These are phyloP conservation scores for Eupithecia tripunctaria DNA, from an alignment of 2,888 invertebrate genomes.

Conservation along the genomic window DNA sequence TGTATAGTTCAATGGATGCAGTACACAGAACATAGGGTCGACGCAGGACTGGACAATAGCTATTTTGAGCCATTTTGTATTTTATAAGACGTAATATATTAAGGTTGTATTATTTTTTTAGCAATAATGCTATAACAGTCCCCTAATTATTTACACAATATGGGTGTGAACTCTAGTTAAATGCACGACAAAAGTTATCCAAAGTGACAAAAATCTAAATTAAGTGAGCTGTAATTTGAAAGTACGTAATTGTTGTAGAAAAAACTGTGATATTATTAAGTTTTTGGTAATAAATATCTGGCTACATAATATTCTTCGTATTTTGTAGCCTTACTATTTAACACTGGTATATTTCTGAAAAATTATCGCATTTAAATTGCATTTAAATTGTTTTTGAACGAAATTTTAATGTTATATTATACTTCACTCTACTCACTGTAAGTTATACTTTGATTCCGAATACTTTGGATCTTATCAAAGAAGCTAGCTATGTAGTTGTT, in stretches of 20 bases:
- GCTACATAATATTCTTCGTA: conserved; percentile 6
- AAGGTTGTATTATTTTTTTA: not conserved
- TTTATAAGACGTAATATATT: not conserved
- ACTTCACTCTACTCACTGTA: not conserved
- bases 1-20: no score
- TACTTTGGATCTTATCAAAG: not conserved
- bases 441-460: not conserved
- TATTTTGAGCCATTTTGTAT: not conserved
- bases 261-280: conserved; percentile 31
- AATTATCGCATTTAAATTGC: not conserved
- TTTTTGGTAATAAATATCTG: conserved; percentile 15
- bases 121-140: not conserved
- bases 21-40: no score
- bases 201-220: conserved; percentile 8
- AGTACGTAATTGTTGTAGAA: conserved; percentile 5
- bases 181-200: not conserved
- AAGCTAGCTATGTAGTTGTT: not conserved
- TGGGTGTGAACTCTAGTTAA: not conserved
- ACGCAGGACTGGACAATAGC: no score
- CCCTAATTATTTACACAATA: not conserved
- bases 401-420: not conserved
- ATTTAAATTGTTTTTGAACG: not conserved
- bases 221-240: conserved; percentile 1
- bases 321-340: not conserved
- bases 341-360: not conserved